These are phyloP conservation scores for Cephus spinipes DNA, from an alignment of 2,888 invertebrate genomes.

Conservation along the genomic window DNA sequence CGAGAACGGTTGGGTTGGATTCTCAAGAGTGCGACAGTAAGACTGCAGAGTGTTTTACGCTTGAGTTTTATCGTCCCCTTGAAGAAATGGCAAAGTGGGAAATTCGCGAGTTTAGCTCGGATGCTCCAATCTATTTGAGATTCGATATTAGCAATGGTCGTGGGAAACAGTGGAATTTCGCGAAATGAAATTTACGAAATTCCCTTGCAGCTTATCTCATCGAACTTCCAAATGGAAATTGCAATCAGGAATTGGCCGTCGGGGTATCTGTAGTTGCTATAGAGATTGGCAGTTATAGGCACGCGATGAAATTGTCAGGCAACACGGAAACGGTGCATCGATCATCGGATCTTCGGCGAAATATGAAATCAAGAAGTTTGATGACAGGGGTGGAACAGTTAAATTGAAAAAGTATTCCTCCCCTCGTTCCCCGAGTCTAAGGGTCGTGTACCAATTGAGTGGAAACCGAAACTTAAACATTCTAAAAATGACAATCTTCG, in stretches of 20 bases:
- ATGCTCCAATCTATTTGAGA: neutral
- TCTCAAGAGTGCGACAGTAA: neutral
- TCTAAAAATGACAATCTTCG: neutral
- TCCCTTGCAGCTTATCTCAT: neutral
- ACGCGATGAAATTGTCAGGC: neutral
- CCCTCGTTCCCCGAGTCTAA: neutral
- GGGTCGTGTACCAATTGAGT: neutral
- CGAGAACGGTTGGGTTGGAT: neutral
- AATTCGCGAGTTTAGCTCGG: neutral
- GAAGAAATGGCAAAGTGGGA: neutral
- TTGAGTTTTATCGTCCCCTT: neutral
- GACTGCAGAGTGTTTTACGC: neutral
- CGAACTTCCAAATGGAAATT: neutral
- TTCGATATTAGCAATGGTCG: neutral
- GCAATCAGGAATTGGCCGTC: neutral
- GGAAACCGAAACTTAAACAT: neutral
- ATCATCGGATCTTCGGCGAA: conserved; percentile 18
- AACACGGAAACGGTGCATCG: neutral
- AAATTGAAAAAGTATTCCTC: conserved; percentile 34
- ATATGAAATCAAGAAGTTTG: conserved; percentile 30
- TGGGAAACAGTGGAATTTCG: neutral
- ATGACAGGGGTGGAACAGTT: conserved; percentile 29
- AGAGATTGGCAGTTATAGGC: neutral
- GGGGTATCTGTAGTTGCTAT: conserved; percentile 22
- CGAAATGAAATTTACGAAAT: neutral